Percentiles rank a stretch among this genome's conserved stretches.
phyloP scores from a whole-genome alignment of 2,797 vertebrate genomes.

The Rousettus madagascariensis region DNA sequence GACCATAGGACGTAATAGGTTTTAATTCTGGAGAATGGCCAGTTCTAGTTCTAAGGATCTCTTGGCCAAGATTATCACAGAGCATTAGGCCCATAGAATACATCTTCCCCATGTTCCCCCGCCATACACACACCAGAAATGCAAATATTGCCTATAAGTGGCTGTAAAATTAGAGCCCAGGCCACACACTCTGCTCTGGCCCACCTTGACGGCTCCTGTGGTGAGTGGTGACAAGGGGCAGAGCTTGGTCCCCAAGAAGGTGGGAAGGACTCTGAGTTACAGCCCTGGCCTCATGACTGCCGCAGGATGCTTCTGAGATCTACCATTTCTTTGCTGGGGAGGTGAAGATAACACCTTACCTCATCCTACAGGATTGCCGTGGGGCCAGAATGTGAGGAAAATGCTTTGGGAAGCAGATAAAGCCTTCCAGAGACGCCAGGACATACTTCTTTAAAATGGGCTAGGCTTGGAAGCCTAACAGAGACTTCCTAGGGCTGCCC shows the following conservation, averaged over 20 bases:
- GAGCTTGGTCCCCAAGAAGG: neutral
- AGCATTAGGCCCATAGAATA: neutral
- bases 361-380: neutral
- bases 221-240: neutral
- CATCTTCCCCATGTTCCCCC: neutral
- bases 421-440: neutral
- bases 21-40: constrained; percentile 67
- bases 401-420: neutral
- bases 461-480: neutral
- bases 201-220: neutral
- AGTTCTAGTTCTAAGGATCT: constrained; percentile 37
- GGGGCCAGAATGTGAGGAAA: neutral
- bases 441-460: neutral
- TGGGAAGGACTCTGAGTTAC: neutral
- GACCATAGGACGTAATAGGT: constrained; percentile 54
- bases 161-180: neutral
- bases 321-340: neutral
- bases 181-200: neutral
- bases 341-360: neutral
- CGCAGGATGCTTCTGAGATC: neutral
- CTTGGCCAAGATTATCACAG: constrained; percentile 11
- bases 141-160: neutral
- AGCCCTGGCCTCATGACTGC: neutral
- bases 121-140: neutral
- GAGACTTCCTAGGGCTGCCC: neutral